Conservation (phyloP, 2,888 invertebrate species). For the Heliconius erato region DNA sequence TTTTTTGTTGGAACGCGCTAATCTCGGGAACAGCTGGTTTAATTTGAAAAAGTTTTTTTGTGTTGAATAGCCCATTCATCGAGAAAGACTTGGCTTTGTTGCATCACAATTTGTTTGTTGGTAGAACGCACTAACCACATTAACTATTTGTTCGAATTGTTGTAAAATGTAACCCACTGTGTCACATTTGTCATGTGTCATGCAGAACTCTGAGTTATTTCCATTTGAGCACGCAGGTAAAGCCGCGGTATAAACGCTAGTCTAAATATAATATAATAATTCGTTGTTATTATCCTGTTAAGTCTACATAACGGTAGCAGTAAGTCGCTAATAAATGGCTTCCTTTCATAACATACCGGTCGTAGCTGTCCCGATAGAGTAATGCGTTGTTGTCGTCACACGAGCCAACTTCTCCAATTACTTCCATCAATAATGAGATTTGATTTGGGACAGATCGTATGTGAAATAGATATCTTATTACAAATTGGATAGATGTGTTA, state of each 20-base stretch:
- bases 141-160: no score
- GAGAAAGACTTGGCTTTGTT: no score
- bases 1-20: not conserved
- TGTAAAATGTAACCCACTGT: no score
- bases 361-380: not conserved
- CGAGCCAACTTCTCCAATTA: not conserved
- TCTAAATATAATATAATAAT: not conserved
- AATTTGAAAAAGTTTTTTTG: no score
- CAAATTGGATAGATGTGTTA: no score
- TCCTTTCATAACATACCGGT: not conserved
- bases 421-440: not conserved
- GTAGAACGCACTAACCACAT: no score
- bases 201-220: not conserved
- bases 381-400: conserved; percentile 7
- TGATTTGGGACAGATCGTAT: not conserved
- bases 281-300: not conserved
- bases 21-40: no score
- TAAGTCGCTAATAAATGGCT: not conserved
- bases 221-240: not conserved
- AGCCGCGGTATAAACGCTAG: no score
- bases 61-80: no score
- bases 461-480: no score
- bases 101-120: no score
- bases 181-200: no score
- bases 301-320: not conserved